A percentile compares a stretch with the other conserved stretches of the same genome.
Evolutionary conservation across 2,113 vertebrate genomes (phyloP).

Genomic region (Bufo bufo): DNA sequence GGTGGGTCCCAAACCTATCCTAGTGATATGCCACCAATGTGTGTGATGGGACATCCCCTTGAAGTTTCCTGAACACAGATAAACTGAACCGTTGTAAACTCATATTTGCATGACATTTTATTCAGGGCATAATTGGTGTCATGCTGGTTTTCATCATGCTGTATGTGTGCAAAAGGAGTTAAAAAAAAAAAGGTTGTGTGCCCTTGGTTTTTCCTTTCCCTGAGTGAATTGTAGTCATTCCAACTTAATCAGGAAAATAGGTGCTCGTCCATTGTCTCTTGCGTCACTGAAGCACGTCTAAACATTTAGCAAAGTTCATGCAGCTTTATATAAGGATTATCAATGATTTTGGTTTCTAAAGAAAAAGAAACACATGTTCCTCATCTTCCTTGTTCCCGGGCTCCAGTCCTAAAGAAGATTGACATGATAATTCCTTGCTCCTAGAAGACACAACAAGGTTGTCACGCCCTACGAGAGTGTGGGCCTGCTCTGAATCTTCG

Average conservation of each 20-base stretch:
- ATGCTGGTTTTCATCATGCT: no score
- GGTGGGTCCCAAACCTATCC: no score
- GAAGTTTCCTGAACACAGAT: not conserved
- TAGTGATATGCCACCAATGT: no score
- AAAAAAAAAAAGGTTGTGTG: not conserved
- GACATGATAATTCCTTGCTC: not conserved
- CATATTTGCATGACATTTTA: no score
- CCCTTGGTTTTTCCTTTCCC: not conserved
- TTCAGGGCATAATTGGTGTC: no score
- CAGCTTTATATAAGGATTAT: not conserved
- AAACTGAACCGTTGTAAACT: not conserved
- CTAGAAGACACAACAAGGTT: constrained; percentile 4
- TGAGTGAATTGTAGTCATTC: not conserved
- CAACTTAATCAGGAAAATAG: not conserved
- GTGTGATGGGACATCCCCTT: no score
- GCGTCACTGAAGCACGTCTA: not conserved
- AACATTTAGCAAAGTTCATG: not conserved
- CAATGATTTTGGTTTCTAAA: not conserved
- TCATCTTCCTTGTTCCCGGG: not conserved
- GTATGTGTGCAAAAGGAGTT: not conserved
- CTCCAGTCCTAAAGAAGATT: constrained; percentile 1
- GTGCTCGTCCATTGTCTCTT: not conserved
- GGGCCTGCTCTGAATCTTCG: not conserved
- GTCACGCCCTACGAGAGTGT: not conserved
- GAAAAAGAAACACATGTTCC: constrained; percentile 8